Conservation (phyloP, 2,797 vertebrate species). For the Mionectes olivaceus region DNA sequence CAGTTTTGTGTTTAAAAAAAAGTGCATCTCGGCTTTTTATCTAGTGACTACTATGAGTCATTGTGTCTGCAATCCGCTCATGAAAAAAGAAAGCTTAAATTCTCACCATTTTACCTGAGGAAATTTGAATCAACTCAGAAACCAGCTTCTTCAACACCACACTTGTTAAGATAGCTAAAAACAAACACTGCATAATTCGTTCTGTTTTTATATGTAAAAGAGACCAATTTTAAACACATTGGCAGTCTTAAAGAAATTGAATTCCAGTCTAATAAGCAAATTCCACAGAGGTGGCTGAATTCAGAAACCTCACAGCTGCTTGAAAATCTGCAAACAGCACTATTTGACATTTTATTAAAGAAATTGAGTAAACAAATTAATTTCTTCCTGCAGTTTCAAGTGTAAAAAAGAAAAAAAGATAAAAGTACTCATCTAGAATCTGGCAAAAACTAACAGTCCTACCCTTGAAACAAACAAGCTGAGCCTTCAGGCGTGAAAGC, state of each 20-base stretch:
- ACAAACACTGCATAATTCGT: not conserved
- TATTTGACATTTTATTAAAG: not conserved
- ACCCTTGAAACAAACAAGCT: not conserved
- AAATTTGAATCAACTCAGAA: not conserved
- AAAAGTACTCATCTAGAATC: not conserved
- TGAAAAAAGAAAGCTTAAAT: not conserved
- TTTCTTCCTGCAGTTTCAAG: not conserved
- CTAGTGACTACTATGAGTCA: not conserved
- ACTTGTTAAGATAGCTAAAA: not conserved
- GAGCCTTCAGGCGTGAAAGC: not conserved
- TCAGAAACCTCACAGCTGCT: not conserved
- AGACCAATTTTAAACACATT: not conserved
- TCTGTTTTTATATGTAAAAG: not conserved
- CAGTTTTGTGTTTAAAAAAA: not conserved
- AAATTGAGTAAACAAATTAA: not conserved
- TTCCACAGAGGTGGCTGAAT: not conserved
- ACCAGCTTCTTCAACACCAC: not conserved
- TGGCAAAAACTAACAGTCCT: not conserved
- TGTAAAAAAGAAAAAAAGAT: not conserved
- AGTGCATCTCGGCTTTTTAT: not conserved
- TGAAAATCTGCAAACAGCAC: not conserved
- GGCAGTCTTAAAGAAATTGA: not conserved
- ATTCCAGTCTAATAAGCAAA: not conserved
- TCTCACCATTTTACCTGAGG: not conserved
- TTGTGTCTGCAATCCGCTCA: not conserved